Evolutionary conservation across 2,888 invertebrate genomes (phyloP), one percentile per base, ranked within the genome.

Genomic region (Acanthosepion pharaonis): DNA sequence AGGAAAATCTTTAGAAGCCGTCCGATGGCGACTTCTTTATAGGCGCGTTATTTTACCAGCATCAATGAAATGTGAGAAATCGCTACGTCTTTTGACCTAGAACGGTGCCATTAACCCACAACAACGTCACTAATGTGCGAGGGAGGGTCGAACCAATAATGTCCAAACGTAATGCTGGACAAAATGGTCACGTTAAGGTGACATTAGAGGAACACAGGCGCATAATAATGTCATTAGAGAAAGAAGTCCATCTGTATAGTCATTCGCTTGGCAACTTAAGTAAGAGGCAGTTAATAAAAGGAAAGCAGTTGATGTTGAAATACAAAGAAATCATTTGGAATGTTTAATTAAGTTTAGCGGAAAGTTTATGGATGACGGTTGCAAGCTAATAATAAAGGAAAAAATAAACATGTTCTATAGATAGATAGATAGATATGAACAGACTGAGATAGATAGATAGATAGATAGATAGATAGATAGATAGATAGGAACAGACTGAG

Each of bases 121-220:
- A n/a, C 78, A 78, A 78, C 78, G n/a, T 15, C 78, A 78, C 78
- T 78, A 78, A 78, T 78, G n/a, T 78, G 33, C 78, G 78, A 78
- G 78, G n/a, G 78, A 78, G 9, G n/a, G 78, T 78, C 9, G 78
- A 18, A n/a, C 78, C n/a, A 78, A 78, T 78, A 78, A 78, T 78
- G 78, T n/a, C 78, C 78, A 33, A n/a, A n/a, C n/a, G 15, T 78
- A 78, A 78, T 78, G 78, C 33, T n/a, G n/a, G 33, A n/a, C 78
- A 33, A 78, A 78, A 78, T 78, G 78, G 78, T 78, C 78, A 78
- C 78, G 78, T 78, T 78, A 78, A n/a, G 78, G 78, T 78, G 15
- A 15, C 78, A 78, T 78, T 78, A n/a, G 78, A 78, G n/a, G 78
- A 33, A 78, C 6, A n/a, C n/a, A 5, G 3, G 78, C 15, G 78